Evolutionary conservation across 2,113 vertebrate species (phyloP).

Genomic region (Kobus ellipsiprymnus): DNA sequence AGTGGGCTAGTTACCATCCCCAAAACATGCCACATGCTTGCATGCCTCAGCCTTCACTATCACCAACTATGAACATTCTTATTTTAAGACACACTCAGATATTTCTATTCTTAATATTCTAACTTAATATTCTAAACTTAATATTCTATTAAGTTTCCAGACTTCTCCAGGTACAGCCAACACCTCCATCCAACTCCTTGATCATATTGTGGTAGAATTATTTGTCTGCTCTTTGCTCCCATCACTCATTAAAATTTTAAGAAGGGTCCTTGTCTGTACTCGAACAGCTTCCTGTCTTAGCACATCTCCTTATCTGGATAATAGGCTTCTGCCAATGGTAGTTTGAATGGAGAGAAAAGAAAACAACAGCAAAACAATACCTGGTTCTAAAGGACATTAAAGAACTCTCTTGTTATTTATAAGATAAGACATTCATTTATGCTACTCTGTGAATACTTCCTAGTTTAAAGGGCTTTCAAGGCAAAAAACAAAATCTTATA

Average conservation of each 20-base stretch:
- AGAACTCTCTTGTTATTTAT: neutral
- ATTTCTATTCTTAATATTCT: neutral
- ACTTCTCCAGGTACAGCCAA: neutral
- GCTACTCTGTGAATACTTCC: neutral
- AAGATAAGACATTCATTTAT: conserved; percentile 5
- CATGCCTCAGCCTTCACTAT: neutral
- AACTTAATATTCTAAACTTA: no score
- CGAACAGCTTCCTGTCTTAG: neutral
- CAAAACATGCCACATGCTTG: neutral
- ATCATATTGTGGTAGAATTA: neutral
- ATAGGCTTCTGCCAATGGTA: neutral
- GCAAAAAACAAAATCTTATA: neutral
- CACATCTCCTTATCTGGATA: neutral
- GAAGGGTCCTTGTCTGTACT: neutral
- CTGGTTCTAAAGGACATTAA: neutral
- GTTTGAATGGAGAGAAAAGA: neutral
- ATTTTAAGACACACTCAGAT: neutral
- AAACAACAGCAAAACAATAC: neutral
- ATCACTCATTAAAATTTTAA: neutral
- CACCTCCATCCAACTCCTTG: neutral
- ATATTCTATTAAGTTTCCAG: neutral
- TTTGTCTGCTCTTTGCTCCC: neutral
- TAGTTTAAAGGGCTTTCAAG: conserved; percentile 20
- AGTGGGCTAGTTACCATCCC: neutral
- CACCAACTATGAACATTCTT: neutral